Evolutionary conservation across 2,888 invertebrate species (phyloP).

Genomic region (Drepanosiphum platanoidis): DNA sequence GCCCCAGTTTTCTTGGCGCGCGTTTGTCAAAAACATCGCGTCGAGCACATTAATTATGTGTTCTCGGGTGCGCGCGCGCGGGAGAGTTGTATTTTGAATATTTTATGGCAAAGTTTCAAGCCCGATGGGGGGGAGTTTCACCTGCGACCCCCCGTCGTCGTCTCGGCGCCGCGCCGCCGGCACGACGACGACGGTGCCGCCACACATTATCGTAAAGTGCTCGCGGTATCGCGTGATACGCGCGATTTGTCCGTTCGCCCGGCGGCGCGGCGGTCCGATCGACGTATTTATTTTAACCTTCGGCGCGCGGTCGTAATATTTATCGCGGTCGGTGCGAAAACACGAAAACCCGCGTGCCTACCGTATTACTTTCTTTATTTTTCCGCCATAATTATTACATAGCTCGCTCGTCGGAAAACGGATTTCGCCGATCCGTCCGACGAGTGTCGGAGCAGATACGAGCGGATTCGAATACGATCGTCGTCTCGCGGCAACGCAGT

Average conservation of each 20-base stretch:
- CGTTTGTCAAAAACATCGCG: neutral
- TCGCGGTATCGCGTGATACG: neutral
- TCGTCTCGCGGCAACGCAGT: too few relatives aligned
- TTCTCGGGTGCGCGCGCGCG: neutral
- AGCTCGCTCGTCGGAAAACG: too few relatives aligned
- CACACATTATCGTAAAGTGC: too few relatives aligned
- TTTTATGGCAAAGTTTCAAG: neutral
- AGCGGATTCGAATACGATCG: too few relatives aligned
- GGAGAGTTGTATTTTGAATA: neutral
- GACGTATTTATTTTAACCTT: neutral
- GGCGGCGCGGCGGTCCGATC: too few relatives aligned
- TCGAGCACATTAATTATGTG: neutral
- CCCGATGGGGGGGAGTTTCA: neutral
- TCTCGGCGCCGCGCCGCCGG: neutral
- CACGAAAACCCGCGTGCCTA: too few relatives aligned
- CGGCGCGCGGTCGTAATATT: too few relatives aligned
- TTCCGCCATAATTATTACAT: too few relatives aligned
- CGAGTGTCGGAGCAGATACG: too few relatives aligned
- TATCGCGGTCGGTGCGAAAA: neutral
- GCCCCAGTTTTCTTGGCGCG: neutral
- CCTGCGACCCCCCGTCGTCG: neutral
- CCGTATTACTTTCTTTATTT: too few relatives aligned
- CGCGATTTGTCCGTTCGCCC: neutral
- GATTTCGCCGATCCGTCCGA: too few relatives aligned
- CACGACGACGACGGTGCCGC: too few relatives aligned